Conservation (phyloP, 1,140 invertebrate genomes). For the Bombus fervidus region DNA sequence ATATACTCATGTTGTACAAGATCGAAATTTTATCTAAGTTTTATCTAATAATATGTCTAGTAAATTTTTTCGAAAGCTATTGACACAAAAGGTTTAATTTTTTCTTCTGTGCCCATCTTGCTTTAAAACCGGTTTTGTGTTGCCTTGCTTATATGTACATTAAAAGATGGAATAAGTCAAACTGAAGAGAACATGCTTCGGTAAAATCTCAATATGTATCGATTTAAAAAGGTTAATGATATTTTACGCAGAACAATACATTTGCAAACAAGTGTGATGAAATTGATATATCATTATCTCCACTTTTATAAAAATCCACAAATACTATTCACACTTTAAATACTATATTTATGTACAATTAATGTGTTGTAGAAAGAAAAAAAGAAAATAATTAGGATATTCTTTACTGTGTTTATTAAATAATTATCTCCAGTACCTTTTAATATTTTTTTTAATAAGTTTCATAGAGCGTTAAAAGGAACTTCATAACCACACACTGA, state of each 20-base stretch:
- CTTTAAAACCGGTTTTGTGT: conserved; percentile 65
- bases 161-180: conserved; percentile 61
- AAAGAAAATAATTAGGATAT: not conserved
- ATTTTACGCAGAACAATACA: conserved; percentile 15
- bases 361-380: not conserved
- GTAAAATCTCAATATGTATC: conserved; percentile 5
- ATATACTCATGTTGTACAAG: not conserved
- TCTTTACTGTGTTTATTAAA: not conserved
- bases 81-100: conserved; percentile 42
- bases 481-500: not conserved
- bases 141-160: conserved; percentile 60
- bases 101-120: conserved; percentile 33
- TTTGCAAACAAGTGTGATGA: not conserved
- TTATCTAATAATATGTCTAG: not conserved
- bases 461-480: not conserved
- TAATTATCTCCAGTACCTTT: not conserved
- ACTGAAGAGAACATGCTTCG: conserved; percentile 30
- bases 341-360: not conserved
- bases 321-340: not conserved
- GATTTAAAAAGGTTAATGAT: not conserved
- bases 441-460: not conserved
- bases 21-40: not conserved
- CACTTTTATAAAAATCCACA: not conserved
- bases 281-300: conserved; percentile 17
- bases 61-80: conserved; percentile 30